A percentile compares a stretch with the other conserved stretches of the same genome.
phyloP scores from a whole-genome alignment of 2,797 vertebrate genomes.

The Lemur catta region DNA sequence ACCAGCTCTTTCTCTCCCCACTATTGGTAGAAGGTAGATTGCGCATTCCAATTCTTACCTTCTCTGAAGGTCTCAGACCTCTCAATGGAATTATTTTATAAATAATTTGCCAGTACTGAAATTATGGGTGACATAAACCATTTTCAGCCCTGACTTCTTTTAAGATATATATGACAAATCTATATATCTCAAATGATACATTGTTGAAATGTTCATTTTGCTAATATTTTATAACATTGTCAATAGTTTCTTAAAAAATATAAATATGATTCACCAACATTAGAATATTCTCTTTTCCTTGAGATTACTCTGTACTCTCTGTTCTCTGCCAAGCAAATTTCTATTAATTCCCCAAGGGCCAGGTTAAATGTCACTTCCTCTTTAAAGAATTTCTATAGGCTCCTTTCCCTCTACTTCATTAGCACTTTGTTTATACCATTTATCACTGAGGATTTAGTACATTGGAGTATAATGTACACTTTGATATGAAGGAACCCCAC shows the following conservation, averaged over 20 bases:
- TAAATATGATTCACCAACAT: background rate
- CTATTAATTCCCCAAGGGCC: background rate
- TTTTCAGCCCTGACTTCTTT: background rate
- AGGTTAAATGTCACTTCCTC: background rate
- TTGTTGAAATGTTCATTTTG: constrained; percentile 18
- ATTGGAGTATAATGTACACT: background rate
- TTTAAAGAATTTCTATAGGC: background rate
- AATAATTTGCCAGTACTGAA: background rate
- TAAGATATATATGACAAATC: background rate
- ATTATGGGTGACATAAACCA: background rate
- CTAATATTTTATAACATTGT: constrained; percentile 45
- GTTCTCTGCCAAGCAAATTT: constrained; percentile 7
- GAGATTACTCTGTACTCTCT: background rate
- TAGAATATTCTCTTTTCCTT: background rate
- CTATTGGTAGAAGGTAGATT: background rate
- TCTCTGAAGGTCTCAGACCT: background rate
- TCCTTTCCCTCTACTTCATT: background rate
- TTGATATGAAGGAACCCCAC: background rate
- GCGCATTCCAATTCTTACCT: background rate
- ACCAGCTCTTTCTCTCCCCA: background rate
- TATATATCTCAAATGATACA: background rate
- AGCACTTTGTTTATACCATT: background rate
- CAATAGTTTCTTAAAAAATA: background rate
- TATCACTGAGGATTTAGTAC: background rate
- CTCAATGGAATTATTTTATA: background rate